A percentile compares a stretch with the other conserved stretches of the same genome.
These are phyloP conservation scores for Porites lutea DNA, from an alignment of 64 coral and sea anemone species.

Conservation along the genomic window DNA sequence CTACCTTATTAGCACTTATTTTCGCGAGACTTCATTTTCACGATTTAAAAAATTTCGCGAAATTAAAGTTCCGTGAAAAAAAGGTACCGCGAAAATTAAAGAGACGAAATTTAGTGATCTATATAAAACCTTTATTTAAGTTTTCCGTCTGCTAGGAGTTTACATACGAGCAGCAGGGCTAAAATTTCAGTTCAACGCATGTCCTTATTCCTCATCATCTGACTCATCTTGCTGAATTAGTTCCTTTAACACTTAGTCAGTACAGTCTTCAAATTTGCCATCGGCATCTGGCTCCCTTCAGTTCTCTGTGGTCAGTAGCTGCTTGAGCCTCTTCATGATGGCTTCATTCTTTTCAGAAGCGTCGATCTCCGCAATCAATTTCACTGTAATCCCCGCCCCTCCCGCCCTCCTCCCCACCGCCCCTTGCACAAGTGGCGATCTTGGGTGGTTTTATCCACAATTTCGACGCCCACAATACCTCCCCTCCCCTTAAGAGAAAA, in stretches of 20 bases:
- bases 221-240: too few relatives aligned
- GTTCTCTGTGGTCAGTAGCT: conserved; percentile 30
- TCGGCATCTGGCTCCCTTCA: conserved; percentile 8
- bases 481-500: conserved; percentile 38
- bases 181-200: conserved; percentile 6
- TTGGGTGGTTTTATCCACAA: conserved; percentile 35
- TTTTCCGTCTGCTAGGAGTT: neutral
- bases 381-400: conserved; percentile 10
- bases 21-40: too few relatives aligned
- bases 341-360: conserved; percentile 36
- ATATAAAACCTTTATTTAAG: too few relatives aligned
- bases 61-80: too few relatives aligned
- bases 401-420: too few relatives aligned
- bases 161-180: neutral
- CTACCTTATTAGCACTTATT: too few relatives aligned
- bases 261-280: too few relatives aligned
- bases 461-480: conserved; percentile 20
- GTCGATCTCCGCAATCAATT: conserved; percentile 42
- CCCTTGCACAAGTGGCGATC: conserved; percentile 23
- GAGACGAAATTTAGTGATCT: too few relatives aligned
- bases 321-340: conserved; percentile 36
- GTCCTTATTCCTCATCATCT: too few relatives aligned
- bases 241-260: too few relatives aligned
- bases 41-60: too few relatives aligned
- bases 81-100: too few relatives aligned